These are phyloP conservation scores for Chaenodraco wilsoni DNA, from an alignment of 2,797 vertebrate species.

Conservation along the genomic window DNA sequence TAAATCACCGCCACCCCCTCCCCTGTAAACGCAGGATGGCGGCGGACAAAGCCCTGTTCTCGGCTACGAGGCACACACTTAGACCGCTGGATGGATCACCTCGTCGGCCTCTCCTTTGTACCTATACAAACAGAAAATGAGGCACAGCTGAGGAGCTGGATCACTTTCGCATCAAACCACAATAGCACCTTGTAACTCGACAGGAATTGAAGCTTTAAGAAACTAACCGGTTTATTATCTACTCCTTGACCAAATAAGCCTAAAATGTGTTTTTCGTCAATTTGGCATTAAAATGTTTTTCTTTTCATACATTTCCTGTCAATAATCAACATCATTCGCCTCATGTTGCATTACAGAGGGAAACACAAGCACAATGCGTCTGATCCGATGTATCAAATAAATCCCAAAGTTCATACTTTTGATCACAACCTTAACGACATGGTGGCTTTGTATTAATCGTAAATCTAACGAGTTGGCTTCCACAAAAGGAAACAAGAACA, in stretches of 20 bases:
- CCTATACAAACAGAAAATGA: slow-evolving; percentile 64
- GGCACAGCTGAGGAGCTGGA: slow-evolving; percentile 33
- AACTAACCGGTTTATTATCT: slow-evolving; percentile 19
- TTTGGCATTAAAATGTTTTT: no score
- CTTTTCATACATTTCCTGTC: neutral
- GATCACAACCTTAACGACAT: slow-evolving; percentile 26
- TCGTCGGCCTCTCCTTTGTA: slow-evolving; percentile 58
- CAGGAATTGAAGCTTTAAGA: slow-evolving; percentile 19
- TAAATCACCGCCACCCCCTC: slow-evolving; percentile 80
- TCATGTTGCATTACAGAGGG: slow-evolving; percentile 8
- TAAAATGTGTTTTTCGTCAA: neutral
- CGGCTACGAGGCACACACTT: slow-evolving; percentile 62
- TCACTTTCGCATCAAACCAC: slow-evolving; percentile 10
- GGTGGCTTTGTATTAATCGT: slow-evolving; percentile 33
- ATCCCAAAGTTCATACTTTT: slow-evolving; percentile 64
- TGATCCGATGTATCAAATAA: slow-evolving; percentile 35
- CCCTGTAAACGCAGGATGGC: slow-evolving; percentile 75
- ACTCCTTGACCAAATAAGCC: neutral
- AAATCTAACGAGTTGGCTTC: slow-evolving; percentile 53
- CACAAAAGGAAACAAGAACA: slow-evolving; percentile 14
- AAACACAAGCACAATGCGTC: slow-evolving; percentile 15
- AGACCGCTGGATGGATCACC: slow-evolving; percentile 61
- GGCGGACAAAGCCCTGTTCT: slow-evolving; percentile 80
- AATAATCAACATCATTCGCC: neutral
- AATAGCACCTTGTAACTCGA: slow-evolving; percentile 8